Evolutionary conservation across 2,113 vertebrate species (phyloP), one percentile per base, ranked within the genome.

Genomic region (Pterocles burchelli): DNA sequence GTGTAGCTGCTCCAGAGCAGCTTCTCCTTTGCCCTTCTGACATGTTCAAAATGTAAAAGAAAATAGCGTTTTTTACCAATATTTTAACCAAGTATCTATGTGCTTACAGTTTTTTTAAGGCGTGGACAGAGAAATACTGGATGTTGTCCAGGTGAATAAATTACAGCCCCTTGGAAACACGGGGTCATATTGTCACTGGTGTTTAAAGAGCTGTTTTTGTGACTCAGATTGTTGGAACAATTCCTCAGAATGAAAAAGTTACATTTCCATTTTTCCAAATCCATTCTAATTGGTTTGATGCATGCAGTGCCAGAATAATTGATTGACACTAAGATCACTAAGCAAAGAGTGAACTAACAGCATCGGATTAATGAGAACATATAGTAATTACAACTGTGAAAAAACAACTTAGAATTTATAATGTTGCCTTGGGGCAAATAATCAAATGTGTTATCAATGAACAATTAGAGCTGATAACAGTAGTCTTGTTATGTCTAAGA

Each of bases 321-420:
- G 98, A 98, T 97, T 98, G 98, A 97, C 97, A 96, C 65, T 51
- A 73, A 90, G 97, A 97, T 97, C 86, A 43, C 92, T 93, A 96
- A 94, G 96, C 86, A 97, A 97, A 97, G 95, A 97, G 85, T 85
- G 94, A 97, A 78, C 96, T 97, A 97, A 97, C 96, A 97, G 92
- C 97, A 97, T 98, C 84, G 95, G 94, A 98, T 97, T 97, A 98
- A 97, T 97, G 97, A 98, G 98, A 98, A 97, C 97, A 98, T 97
- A 98, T 95, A 95, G 97, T 97, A 98, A 98, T 98, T 98, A 98
- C 96, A 97, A 97, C 91, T 89, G 94, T 96, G 97, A 92, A 95
- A 89, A 94, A 97, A 89, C 96, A 97, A 97, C 92, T 97, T 96
- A 62, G 93, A 98, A 97, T 97, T 95, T 95, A 52, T 95, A 95